Conservation (phyloP, 2,888 invertebrate genomes). For the Limnephilus lunatus region DNA sequence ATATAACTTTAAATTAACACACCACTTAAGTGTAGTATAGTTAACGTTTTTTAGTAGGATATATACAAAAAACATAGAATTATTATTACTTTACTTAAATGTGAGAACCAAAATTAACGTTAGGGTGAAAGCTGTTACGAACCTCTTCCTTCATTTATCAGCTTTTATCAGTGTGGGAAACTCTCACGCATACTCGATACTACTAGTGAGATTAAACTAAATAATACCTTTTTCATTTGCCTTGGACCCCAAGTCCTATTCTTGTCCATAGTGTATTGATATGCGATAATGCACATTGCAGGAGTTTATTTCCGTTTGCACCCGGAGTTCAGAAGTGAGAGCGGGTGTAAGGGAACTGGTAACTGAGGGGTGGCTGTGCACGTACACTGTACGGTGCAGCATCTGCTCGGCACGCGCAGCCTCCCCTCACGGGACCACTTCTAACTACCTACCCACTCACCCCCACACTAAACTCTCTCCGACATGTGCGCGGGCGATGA, state of each 20-base stretch:
- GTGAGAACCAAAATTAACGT: neutral
- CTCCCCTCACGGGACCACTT: slow-evolving; percentile 30
- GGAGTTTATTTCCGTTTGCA: neutral
- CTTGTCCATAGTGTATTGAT: neutral
- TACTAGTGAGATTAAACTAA: neutral
- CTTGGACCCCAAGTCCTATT: neutral
- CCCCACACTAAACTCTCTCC: neutral
- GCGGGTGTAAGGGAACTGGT: neutral
- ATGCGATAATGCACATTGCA: neutral
- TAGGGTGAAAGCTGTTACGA: neutral
- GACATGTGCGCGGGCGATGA: slow-evolving; percentile 41
- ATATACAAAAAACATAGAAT: neutral
- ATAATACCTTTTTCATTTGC: neutral
- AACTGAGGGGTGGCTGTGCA: slow-evolving; percentile 5
- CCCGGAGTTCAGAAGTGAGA: neutral
- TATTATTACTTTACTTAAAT: neutral
- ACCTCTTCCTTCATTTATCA: neutral
- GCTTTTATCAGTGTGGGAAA: neutral
- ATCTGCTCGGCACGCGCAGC: slow-evolving; percentile 57
- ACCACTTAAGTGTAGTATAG: neutral
- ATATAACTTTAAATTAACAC: neutral
- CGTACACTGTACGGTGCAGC: neutral
- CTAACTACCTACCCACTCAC: neutral
- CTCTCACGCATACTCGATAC: neutral
- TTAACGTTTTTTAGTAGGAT: neutral